Evolutionary conservation across 2,888 invertebrate species (phyloP).

Genomic region (Xylocampa areola): DNA sequence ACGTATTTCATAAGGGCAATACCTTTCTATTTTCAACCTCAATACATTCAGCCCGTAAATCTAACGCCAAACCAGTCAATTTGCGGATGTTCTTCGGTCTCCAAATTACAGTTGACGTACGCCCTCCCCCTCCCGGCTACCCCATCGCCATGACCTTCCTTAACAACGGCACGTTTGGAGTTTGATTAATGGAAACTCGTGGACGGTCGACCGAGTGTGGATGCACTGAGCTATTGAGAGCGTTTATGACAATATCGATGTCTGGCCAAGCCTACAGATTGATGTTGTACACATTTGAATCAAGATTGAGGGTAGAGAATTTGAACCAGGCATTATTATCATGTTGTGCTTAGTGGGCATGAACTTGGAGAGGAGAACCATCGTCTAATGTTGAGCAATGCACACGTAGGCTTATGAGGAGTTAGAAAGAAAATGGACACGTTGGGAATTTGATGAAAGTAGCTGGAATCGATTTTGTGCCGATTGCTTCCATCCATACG

Average conservation of each 20-base stretch:
- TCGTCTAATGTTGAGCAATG: too few species aligned
- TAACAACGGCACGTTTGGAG: slow-evolving; percentile 18
- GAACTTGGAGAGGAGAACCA: too few species aligned
- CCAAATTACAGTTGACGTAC: slow-evolving; percentile 10
- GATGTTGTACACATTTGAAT: too few species aligned
- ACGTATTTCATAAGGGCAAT: too few species aligned
- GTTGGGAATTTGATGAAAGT: too few species aligned
- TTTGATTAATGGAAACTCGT: slow-evolving; percentile 36
- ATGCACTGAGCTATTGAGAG: slow-evolving; percentile 30
- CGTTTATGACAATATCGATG: slow-evolving; percentile 5
- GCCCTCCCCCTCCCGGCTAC: slow-evolving; percentile 1
- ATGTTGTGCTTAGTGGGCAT: too few species aligned
- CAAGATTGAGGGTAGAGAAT: too few species aligned
- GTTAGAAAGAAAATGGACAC: too few species aligned
- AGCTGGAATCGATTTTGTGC: too few species aligned
- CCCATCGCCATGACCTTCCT: slow-evolving; percentile 22
- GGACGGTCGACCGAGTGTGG: slow-evolving; percentile 29
- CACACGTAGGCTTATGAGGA: too few species aligned
- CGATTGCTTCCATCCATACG: too few species aligned
- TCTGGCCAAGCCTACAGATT: neutral
- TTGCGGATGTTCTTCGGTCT: neutral
- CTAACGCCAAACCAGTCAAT: neutral
- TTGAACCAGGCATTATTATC: too few species aligned
- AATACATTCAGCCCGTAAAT: neutral
- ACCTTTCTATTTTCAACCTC: neutral